Evolutionary conservation across 2,888 invertebrate species (phyloP).

Genomic region (Acronicta aceris): DNA sequence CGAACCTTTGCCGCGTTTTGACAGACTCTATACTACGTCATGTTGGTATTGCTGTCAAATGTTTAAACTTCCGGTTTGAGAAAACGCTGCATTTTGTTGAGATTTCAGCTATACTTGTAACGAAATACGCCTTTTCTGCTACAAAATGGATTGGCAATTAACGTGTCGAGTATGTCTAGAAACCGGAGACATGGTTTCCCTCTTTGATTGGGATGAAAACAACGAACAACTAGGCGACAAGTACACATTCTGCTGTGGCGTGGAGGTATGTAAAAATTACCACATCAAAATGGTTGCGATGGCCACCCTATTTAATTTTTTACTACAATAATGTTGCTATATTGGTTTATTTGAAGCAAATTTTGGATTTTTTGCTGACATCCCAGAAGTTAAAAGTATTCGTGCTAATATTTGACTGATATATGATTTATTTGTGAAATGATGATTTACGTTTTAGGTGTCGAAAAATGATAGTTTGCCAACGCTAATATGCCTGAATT

Average conservation of each 20-base stretch:
- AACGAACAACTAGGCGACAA: slow-evolving; percentile 88
- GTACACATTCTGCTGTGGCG: slow-evolving; percentile 84
- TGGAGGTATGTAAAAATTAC: slow-evolving; percentile 86
- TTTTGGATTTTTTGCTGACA: slow-evolving; percentile 83
- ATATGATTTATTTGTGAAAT: slow-evolving; percentile 13
- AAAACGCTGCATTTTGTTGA: slow-evolving; percentile 68
- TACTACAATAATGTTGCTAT: slow-evolving; percentile 88
- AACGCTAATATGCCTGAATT: slow-evolving; percentile 85
- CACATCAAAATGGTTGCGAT: slow-evolving; percentile 88
- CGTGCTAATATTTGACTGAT: slow-evolving; percentile 20
- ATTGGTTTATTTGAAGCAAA: slow-evolving; percentile 77
- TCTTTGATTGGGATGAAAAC: slow-evolving; percentile 89
- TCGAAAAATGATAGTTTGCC: slow-evolving; percentile 83
- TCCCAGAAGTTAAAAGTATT: slow-evolving; percentile 70
- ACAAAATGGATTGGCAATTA: slow-evolving; percentile 88
- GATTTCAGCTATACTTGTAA: slow-evolving; percentile 58
- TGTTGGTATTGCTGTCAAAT: slow-evolving; percentile 69
- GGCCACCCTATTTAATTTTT: slow-evolving; percentile 87
- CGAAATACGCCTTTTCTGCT: slow-evolving; percentile 47
- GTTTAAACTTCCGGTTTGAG: slow-evolving; percentile 71
- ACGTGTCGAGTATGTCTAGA: slow-evolving; percentile 87
- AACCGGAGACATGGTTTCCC: slow-evolving; percentile 86
- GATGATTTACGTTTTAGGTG: slow-evolving; percentile 72
- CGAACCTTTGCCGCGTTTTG: slow-evolving; percentile 38
- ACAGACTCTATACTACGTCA: slow-evolving; percentile 41